Conservation (phyloP, 1,140 invertebrate genomes). For the Magallana ariakensis region DNA sequence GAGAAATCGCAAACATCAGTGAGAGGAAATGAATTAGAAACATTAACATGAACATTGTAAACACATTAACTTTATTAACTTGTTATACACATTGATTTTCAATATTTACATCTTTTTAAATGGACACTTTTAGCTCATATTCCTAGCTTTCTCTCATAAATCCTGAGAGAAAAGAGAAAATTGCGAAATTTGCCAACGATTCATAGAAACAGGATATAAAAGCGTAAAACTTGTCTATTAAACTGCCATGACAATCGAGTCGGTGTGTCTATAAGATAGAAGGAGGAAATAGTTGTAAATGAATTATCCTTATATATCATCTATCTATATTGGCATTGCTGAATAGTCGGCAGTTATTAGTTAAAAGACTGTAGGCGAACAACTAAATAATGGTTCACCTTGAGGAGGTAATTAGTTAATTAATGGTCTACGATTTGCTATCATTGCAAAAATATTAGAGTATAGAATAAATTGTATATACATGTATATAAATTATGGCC, state of each 20-base stretch:
- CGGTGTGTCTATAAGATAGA: background rate
- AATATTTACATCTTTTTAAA: background rate
- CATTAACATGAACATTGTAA: background rate
- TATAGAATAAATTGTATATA: no score
- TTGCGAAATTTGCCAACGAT: background rate
- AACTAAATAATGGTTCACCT: no score
- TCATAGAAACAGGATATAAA: background rate
- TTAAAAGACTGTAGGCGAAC: no score
- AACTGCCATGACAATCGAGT: background rate
- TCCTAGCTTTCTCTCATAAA: background rate
- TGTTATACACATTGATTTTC: conserved; percentile 1
- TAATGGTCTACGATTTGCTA: background rate
- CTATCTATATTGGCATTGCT: no score
- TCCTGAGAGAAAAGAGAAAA: background rate
- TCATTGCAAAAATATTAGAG: background rate
- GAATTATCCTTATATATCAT: no score
- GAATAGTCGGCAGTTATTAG: no score
- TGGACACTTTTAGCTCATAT: background rate
- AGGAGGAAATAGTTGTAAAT: no score
- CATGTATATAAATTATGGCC: no score
- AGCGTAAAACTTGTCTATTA: background rate
- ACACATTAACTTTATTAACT: background rate
- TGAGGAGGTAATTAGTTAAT: no score
- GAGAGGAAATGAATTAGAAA: conserved; percentile 29
- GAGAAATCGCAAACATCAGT: background rate